These are phyloP conservation scores for Steinernema khuongi DNA, from an alignment of 1,140 invertebrate species.

Conservation along the genomic window DNA sequence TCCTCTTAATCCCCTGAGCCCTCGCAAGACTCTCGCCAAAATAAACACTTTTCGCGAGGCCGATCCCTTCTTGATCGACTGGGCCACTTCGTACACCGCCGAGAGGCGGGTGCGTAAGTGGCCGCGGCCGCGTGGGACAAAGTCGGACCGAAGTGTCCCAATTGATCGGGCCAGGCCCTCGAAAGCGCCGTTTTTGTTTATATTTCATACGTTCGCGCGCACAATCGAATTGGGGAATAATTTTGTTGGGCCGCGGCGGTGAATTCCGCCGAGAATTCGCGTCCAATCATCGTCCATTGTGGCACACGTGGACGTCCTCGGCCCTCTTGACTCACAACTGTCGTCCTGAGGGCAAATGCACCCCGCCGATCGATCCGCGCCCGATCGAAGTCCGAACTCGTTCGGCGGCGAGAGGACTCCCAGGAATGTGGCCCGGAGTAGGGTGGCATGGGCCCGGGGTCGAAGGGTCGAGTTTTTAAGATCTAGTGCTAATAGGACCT, in stretches of 20 bases:
- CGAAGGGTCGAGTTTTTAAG: too few relatives aligned
- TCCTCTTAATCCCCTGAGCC: too few relatives aligned
- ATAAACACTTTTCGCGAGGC: neutral
- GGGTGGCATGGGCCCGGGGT: too few relatives aligned
- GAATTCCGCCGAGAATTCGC: conserved; percentile 5
- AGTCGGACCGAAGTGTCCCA: neutral
- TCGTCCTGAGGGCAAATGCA: conserved; percentile 1
- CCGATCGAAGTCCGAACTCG: neutral
- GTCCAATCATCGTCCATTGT: conserved; percentile 2
- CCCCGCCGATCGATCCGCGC: neutral
- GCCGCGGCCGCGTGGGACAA: conserved; percentile 13
- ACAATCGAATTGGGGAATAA: conserved; percentile 10
- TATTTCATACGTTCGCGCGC: neutral
- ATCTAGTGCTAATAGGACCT: too few relatives aligned
- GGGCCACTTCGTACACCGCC: neutral
- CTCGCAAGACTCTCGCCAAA: neutral
- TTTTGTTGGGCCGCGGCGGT: neutral
- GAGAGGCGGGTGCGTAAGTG: neutral
- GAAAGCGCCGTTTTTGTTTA: neutral
- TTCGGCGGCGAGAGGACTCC: neutral
- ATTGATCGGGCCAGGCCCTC: neutral
- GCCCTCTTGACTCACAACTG: conserved; percentile 1
- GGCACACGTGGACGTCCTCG: neutral
- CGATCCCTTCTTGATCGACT: neutral
- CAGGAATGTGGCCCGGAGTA: too few relatives aligned